phyloP scores from a whole-genome alignment of 2,797 vertebrate genomes.

The Fringilla coelebs region DNA sequence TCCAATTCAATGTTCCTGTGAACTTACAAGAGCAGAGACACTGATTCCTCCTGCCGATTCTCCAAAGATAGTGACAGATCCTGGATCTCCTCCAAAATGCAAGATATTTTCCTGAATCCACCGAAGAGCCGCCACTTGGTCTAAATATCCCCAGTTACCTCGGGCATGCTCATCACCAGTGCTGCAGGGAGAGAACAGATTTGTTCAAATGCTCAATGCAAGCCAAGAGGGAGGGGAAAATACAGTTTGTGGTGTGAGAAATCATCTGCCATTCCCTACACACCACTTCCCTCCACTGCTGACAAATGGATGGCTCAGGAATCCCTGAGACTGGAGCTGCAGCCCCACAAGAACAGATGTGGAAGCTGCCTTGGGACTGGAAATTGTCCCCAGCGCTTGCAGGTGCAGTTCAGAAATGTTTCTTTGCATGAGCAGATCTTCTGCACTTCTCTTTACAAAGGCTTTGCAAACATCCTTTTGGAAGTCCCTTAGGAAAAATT shows the following conservation, averaged over 20 bases:
- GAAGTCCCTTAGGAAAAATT: background rate
- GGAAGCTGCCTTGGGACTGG: background rate
- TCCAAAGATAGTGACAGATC: slow-evolving; percentile 82
- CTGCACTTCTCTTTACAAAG: background rate
- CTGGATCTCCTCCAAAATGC: slow-evolving; percentile 83
- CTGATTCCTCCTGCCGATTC: slow-evolving; percentile 86
- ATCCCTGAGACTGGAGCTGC: background rate
- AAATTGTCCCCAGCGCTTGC: background rate
- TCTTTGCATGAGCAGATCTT: background rate
- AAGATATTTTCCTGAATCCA: slow-evolving; percentile 88
- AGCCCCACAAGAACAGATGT: background rate
- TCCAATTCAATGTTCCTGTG: background rate
- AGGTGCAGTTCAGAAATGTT: background rate
- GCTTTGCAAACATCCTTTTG: background rate
- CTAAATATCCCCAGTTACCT: slow-evolving; percentile 89
- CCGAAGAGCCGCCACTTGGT: slow-evolving; percentile 85
- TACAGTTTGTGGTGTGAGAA: background rate
- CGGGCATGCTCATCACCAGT: slow-evolving; percentile 80
- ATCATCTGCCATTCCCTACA: background rate
- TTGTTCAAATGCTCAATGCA: background rate
- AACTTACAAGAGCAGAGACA: slow-evolving; percentile 82
- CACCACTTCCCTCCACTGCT: background rate
- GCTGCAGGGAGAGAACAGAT: slow-evolving; percentile 58
- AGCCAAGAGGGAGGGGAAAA: background rate
- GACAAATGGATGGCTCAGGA: background rate